These are phyloP conservation scores for Rhyacichthys aspro DNA, from an alignment of 2,797 vertebrate genomes.

Conservation along the genomic window DNA sequence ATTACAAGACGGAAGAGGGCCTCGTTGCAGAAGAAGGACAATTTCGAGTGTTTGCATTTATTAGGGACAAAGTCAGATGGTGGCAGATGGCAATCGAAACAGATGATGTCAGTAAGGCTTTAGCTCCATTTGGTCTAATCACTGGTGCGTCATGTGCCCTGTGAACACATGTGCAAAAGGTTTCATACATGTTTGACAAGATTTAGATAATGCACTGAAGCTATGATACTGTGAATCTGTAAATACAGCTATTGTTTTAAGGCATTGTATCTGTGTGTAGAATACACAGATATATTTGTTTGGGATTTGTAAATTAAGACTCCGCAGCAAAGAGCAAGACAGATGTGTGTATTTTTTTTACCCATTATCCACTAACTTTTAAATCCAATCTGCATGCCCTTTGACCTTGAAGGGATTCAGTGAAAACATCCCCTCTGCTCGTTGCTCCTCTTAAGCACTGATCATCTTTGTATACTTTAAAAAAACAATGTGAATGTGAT, in stretches of 20 bases:
- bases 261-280: constrained; percentile 4
- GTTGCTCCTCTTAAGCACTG: not conserved
- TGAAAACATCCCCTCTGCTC: not conserved
- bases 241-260: not conserved
- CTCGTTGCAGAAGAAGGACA: not conserved
- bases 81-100: constrained; percentile 63
- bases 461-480: not conserved
- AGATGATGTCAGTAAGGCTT: constrained; percentile 59
- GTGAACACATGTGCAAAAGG: constrained; percentile 14
- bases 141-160: constrained; percentile 45
- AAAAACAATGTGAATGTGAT: no score
- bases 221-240: no score
- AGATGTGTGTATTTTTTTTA: constrained; percentile 25
- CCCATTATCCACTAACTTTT: constrained; percentile 35
- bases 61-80: constrained; percentile 21
- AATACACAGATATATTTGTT: constrained; percentile 2
- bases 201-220: not conserved
- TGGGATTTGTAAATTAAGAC: constrained; percentile 28
- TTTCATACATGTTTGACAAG: not conserved
- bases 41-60: not conserved
- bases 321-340: constrained; percentile 23
- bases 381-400: constrained; percentile 39
- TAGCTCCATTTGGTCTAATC: constrained; percentile 61
- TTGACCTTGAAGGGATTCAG: constrained; percentile 16
- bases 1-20: no score